Conservation (phyloP, 1,140 invertebrate genomes). For the Neodiprion fabricii region DNA sequence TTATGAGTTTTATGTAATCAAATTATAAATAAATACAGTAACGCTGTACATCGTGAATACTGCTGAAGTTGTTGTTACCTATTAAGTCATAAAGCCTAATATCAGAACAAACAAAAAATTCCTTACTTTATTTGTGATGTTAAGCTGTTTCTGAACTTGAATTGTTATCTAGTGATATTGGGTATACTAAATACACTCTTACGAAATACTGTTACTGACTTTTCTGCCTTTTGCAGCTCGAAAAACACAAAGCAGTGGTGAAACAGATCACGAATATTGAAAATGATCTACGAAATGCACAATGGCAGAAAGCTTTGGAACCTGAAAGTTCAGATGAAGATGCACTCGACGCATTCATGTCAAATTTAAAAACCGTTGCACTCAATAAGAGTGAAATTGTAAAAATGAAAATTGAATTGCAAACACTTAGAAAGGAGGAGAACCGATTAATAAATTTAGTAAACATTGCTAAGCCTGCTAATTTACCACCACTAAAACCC, state of each 20-base stretch:
- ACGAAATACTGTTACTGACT: not conserved
- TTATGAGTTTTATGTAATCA: too few relatives aligned
- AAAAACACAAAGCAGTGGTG: constrained; percentile 70
- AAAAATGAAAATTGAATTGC: constrained; percentile 64
- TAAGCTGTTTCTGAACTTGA: too few relatives aligned
- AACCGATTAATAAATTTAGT: constrained; percentile 72
- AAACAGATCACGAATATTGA: constrained; percentile 66
- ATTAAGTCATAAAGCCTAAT: too few relatives aligned
- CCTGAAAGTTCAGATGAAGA: constrained; percentile 63
- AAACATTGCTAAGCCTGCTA: constrained; percentile 79
- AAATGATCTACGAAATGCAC: constrained; percentile 30
- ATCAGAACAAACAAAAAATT: too few relatives aligned
- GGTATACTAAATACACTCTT: too few relatives aligned
- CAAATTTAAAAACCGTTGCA: constrained; percentile 60
- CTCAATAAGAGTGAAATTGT: constrained; percentile 56
- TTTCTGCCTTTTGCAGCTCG: constrained; percentile 61
- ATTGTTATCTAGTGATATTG: too few relatives aligned
- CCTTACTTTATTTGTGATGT: too few relatives aligned
- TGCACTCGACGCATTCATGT: constrained; percentile 78
- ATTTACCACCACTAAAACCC: constrained; percentile 64
- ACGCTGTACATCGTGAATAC: too few relatives aligned
- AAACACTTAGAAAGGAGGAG: constrained; percentile 75
- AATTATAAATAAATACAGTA: too few relatives aligned
- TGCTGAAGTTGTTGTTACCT: too few relatives aligned
- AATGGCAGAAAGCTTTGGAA: constrained; percentile 42